Evolutionary conservation across 2,888 invertebrate species (phyloP).

Genomic region (Melikaiella ostensackeni): DNA sequence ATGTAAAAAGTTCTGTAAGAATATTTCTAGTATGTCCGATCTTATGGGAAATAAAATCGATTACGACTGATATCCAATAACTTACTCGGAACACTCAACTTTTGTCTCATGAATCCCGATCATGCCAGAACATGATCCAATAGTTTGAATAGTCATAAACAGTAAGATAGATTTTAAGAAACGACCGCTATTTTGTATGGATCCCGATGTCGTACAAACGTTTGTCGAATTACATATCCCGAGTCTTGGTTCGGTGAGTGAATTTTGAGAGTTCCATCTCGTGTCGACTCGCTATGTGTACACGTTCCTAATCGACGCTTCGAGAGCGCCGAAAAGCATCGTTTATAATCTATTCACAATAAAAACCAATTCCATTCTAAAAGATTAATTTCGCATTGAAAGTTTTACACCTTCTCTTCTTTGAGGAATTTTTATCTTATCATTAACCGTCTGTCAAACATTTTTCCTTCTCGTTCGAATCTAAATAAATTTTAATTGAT

Average conservation of each 20-base stretch:
- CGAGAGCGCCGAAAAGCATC: constrained; percentile 72
- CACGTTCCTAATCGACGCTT: constrained; percentile 74
- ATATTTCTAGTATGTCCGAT: constrained; percentile 44
- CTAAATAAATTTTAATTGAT: no score
- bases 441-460: no score
- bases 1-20: constrained; percentile 48
- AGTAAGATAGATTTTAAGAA: constrained; percentile 66
- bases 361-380: constrained; percentile 77
- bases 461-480: no score
- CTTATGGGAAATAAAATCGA: constrained; percentile 40
- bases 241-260: constrained; percentile 57
- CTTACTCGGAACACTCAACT: constrained; percentile 23
- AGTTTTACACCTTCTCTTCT: neutral
- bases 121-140: constrained; percentile 53
- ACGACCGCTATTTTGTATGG: constrained; percentile 76
- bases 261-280: constrained; percentile 45
- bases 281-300: no score
- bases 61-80: constrained; percentile 31
- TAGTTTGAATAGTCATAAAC: constrained; percentile 65
- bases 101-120: constrained; percentile 17
- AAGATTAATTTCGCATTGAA: constrained; percentile 32
- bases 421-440: neutral
- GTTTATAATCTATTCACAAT: constrained; percentile 78
- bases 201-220: constrained; percentile 74
- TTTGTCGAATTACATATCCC: constrained; percentile 72